phyloP scores from a whole-genome alignment of 1,140 invertebrate species.

The Microplitis demolitor region DNA sequence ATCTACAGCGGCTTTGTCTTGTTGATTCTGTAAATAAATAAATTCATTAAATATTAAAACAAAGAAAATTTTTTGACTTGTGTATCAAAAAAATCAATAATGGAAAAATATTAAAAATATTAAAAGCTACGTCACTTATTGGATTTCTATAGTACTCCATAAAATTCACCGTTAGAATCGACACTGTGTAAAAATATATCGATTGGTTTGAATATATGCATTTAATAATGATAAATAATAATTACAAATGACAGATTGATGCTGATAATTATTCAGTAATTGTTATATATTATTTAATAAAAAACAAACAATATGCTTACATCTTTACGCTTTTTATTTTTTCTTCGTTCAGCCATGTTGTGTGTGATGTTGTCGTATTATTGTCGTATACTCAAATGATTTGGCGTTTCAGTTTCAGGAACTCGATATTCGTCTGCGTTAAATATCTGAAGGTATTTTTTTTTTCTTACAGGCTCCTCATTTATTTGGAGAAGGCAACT shows the following conservation, averaged over 20 bases:
- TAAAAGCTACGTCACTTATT: background rate
- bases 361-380: constrained; percentile 32
- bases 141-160: background rate
- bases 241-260: background rate
- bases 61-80: background rate
- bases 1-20: constrained; percentile 63
- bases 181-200: too few relatives aligned
- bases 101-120: background rate
- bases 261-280: background rate
- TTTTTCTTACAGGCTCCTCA: background rate
- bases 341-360: constrained; percentile 78
- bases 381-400: constrained; percentile 30
- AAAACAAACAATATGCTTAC: constrained; percentile 60
- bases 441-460: background rate
- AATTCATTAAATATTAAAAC: background rate
- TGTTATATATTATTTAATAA: background rate
- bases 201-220: background rate
- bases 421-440: too few relatives aligned
- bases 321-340: constrained; percentile 76
- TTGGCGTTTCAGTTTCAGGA: too few relatives aligned
- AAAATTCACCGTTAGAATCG: constrained; percentile 1
- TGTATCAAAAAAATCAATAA: background rate
- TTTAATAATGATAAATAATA: background rate
- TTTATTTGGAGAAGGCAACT: background rate
- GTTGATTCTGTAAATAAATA: constrained; percentile 63